Conservation (phyloP, 2,888 invertebrate species). For the Coremacera marginata region DNA sequence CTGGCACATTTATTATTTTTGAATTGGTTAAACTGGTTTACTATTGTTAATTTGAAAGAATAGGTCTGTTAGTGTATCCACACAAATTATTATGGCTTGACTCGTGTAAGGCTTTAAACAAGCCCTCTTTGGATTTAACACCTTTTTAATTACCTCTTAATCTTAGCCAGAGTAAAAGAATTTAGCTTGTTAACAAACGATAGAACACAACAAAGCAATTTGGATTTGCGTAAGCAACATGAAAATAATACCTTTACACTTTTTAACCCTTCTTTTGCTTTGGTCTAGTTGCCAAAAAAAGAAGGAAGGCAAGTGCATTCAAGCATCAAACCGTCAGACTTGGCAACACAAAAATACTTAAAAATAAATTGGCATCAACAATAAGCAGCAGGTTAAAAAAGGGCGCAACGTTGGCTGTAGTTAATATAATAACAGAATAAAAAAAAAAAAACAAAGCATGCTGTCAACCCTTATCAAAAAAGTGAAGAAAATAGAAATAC, state of each 20-base stretch:
- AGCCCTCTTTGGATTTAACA: background rate
- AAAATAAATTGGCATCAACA: slow-evolving; percentile 19
- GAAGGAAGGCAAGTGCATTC: slow-evolving; percentile 43
- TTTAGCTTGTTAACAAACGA: slow-evolving; percentile 60
- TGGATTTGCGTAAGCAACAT: background rate
- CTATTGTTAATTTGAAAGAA: too few species aligned
- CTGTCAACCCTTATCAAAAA: slow-evolving; percentile 54
- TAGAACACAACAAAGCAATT: slow-evolving; percentile 52
- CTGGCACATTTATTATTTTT: too few species aligned
- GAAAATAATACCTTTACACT: background rate
- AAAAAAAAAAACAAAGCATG: slow-evolving; percentile 32
- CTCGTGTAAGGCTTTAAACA: background rate
- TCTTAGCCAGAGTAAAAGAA: background rate
- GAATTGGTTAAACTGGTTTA: too few species aligned
- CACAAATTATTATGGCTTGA: background rate
- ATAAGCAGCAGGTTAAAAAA: background rate
- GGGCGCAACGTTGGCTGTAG: background rate
- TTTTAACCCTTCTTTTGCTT: slow-evolving; percentile 1
- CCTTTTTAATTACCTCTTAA: background rate
- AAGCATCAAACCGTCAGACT: slow-evolving; percentile 47
- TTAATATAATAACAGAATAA: background rate
- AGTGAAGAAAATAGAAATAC: background rate
- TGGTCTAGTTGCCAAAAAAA: background rate
- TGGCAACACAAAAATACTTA: slow-evolving; percentile 43
- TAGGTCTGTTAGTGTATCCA: too few species aligned